Evolutionary conservation across 2,888 invertebrate species (phyloP).

Genomic region (Lasius platythorax): DNA sequence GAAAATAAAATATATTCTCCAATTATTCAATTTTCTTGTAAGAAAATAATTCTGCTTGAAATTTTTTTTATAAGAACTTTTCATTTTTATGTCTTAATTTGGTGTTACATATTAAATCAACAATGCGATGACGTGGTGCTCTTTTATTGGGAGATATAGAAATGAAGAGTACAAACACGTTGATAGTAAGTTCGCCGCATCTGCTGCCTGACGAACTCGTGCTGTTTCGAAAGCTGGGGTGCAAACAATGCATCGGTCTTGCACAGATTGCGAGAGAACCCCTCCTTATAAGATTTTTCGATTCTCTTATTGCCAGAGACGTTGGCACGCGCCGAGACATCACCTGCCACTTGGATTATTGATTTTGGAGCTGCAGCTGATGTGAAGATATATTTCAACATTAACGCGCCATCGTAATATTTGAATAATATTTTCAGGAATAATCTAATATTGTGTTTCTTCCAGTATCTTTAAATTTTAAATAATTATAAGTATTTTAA

Average conservation of each 20-base stretch:
- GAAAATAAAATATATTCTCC: not conserved
- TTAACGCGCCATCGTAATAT: not conserved
- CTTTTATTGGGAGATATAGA: slow-evolving; percentile 20
- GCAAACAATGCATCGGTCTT: slow-evolving; percentile 70
- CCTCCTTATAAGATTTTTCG: slow-evolving; percentile 71
- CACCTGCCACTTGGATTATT: slow-evolving; percentile 82
- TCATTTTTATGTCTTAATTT: not conserved
- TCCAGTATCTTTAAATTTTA: not conserved
- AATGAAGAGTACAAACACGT: slow-evolving; percentile 39
- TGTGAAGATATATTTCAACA: slow-evolving; percentile 65
- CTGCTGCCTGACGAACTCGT: slow-evolving; percentile 71
- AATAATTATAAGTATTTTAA: not conserved
- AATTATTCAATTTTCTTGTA: not conserved
- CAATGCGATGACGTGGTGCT: slow-evolving; percentile 16
- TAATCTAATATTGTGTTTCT: not conserved
- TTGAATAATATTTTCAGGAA: not conserved
- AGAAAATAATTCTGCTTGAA: not conserved
- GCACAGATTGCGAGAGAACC: slow-evolving; percentile 57
- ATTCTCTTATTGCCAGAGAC: slow-evolving; percentile 76
- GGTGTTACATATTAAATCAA: slow-evolving; percentile 20
- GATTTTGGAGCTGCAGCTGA: slow-evolving; percentile 76
- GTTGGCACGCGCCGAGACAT: slow-evolving; percentile 82
- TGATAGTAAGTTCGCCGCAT: slow-evolving; percentile 61
- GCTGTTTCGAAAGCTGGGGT: slow-evolving; percentile 63
- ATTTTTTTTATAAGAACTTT: not conserved